Base-by-base conservation (phyloP, 2,797 vertebrate genomes). In the Tokudaia muenninki region DNA sequence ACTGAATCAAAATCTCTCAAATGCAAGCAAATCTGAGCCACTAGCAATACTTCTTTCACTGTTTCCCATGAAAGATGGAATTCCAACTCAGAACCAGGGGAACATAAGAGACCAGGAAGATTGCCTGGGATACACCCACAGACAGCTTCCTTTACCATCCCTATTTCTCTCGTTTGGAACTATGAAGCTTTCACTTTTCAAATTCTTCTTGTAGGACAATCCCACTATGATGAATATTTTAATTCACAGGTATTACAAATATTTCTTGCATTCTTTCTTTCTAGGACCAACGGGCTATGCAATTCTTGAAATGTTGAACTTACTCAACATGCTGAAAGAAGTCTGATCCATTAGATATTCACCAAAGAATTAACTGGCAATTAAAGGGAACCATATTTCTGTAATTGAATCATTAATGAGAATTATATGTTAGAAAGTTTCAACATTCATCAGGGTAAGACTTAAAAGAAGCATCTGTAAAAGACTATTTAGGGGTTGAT, bases 331-430 rank as follows among this genome's bases (percentile, higher is more conserved):
- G 21, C 37, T 72, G 41, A 24, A 59, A 94, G 90, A 93, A 91
- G 81, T 14, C 67, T 70, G 82, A 26, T 47, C 22, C 24, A 72
- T 86, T 82, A 92, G 34, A 81, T 55, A 84, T 37, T 82, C 74
- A 50, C 0, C 83, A 65, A 92, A 93, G 17, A 95, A 61, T n/a
- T 17, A 87, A 89, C 3, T n/a, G 72, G 44, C 17, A 94, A 89
- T 90, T 94, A 89, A 7, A 91, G 26, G 24, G 6, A 86, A 95
- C 94, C 75, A 6, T 82, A 87, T 84, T 90, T 63, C 41, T 79
- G 6, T 94, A 89, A 88, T 52, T 91, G 74, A 96, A 96, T 74
- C 61, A 61, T 90, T 88, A 67, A 77, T 61, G 95, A 50, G 50
- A 93, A 29, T 55, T 37, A 78, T 26, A 10, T 3, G 87, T 86